phyloP scores from a whole-genome alignment of 2,888 invertebrate species.

The Pollenia angustigena region DNA sequence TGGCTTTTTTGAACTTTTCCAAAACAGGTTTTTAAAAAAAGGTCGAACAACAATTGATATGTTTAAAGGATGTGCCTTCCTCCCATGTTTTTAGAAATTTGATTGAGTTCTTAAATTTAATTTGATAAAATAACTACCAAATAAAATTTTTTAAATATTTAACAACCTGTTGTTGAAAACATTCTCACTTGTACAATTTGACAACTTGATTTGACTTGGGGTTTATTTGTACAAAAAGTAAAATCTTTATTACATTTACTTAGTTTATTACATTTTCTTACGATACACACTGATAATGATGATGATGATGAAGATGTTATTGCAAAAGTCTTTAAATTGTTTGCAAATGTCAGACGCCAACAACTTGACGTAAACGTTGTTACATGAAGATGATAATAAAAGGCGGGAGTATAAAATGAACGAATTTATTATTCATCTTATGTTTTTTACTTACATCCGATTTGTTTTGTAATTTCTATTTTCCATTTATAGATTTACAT shows the following conservation, averaged over 20 bases:
- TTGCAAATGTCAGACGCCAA: not conserved
- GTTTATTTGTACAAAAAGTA: not conserved
- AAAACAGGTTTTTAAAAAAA: too few relatives aligned
- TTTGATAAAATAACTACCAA: too few relatives aligned
- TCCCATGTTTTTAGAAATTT: too few relatives aligned
- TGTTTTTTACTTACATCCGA: not conserved
- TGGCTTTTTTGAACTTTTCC: too few relatives aligned
- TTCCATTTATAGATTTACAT: not conserved
- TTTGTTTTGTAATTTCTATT: not conserved
- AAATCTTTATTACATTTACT: slow-evolving; percentile 18
- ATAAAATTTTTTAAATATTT: too few relatives aligned
- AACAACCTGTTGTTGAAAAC: not conserved
- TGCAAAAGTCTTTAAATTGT: not conserved
- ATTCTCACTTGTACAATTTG: not conserved
- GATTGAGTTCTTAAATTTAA: too few relatives aligned
- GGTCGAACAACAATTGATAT: too few relatives aligned
- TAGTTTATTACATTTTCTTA: slow-evolving; percentile 21
- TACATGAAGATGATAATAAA: not conserved
- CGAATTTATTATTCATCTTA: slow-evolving; percentile 13
- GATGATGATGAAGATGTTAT: not conserved
- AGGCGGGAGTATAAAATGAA: not conserved
- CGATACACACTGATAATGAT: not conserved
- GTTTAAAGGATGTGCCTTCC: too few relatives aligned
- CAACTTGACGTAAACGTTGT: not conserved
- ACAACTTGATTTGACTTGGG: not conserved